Conservation (phyloP, 2,797 vertebrate genomes). For the Gambelia wislizenii region DNA sequence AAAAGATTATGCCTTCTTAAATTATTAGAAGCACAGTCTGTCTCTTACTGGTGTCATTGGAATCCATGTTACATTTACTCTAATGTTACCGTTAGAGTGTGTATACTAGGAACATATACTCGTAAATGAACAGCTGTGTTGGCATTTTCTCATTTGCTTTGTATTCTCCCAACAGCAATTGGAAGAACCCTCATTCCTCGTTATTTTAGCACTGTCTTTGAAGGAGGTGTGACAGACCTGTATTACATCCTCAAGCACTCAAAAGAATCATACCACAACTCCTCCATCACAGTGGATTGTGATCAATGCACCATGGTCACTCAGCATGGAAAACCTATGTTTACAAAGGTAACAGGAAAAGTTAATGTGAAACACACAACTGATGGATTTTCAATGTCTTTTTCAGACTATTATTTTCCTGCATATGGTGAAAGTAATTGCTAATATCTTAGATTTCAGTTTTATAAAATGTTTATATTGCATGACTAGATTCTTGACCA, state of each 20-base stretch:
- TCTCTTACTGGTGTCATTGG: conserved; percentile 55
- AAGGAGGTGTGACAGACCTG: conserved; percentile 97
- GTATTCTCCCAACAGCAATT: conserved; percentile 88
- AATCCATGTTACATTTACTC: conserved; percentile 27
- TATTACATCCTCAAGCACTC: conserved; percentile 99
- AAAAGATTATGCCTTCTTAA: conserved; percentile 43
- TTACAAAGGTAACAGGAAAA: conserved; percentile 92
- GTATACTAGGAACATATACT: too few species aligned
- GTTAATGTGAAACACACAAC: conserved; percentile 15
- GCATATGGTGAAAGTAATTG: conserved; percentile 54
- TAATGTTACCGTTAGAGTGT: conserved; percentile 48
- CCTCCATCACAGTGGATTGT: conserved; percentile 98
- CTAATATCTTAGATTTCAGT: conserved; percentile 45
- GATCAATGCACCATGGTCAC: conserved; percentile 99
- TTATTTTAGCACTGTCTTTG: conserved; percentile 99
- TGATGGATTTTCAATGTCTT: conserved; percentile 19
- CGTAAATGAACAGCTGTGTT: conserved; percentile 55
- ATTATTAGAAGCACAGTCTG: conserved; percentile 25
- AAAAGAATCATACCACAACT: conserved; percentile 99
- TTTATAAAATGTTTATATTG: neutral
- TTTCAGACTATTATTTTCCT: conserved; percentile 54
- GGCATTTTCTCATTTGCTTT: conserved; percentile 74
- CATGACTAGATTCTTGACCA: neutral
- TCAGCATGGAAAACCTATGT: conserved; percentile 99
- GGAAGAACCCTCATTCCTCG: conserved; percentile 98